Evolutionary conservation across 2,888 invertebrate species (phyloP), one percentile per base, ranked within the genome.

Genomic region (Schizaphis graminum): DNA sequence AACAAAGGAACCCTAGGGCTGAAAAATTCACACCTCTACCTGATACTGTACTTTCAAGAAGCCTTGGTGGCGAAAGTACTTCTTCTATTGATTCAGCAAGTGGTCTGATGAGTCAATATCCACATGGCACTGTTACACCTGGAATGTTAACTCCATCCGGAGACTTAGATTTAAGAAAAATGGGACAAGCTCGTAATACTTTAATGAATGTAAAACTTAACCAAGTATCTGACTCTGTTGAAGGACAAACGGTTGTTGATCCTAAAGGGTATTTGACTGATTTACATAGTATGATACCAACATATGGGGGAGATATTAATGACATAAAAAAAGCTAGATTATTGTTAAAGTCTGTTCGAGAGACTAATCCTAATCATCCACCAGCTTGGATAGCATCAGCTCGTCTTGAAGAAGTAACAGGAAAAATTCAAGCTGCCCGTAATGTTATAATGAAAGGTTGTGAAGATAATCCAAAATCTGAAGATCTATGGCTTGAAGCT

Each of bases 331-430:
- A 99, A 96, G 99, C 99, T 0, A 97, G 99, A 94, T 96, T 99
- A 94, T 96, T 99, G 85, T 96, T 99, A 85, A 99, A 99, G 96
- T 99, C 99, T 91, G 99, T 99, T 0, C 96, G 99, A 91, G 98
- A 98, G 95, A 99, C 99, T 0, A 99, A 99, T 96, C 99, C 99
- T 0, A 99, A 99, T 96, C 99, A 99, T 96, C 99, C 99, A 0
- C 99, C 99, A 0, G 99, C 99, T 16, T 99, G 99, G 99, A 99
- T 99, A 95, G 99, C 99, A 26, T 99, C 99, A 95, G 99, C 99
- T 0, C 97, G 99, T 95, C 96, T 99, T 93, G 99, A 99, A 96
- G 99, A 99, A 96, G 99, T 99, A 16, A 99, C 99, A 49, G 99
- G 99, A 95, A 99, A 99, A 96, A 97, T 99, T 16, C 99, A 99